Percentiles rank a stretch among this genome's conserved stretches.
phyloP scores from a whole-genome alignment of 1,140 invertebrate genomes.

The Drosophila ananassae region DNA sequence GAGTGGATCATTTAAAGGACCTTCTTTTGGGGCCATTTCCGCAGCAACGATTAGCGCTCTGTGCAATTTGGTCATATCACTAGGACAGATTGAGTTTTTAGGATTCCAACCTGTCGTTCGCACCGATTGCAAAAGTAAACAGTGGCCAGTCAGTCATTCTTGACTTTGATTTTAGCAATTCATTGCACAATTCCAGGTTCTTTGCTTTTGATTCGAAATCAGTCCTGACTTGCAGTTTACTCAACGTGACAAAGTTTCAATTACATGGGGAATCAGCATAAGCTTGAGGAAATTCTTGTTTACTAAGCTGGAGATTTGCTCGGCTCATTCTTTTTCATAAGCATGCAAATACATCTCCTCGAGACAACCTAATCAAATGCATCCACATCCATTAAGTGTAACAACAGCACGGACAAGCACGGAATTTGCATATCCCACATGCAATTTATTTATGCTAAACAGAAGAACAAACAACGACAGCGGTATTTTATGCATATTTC shows the following conservation, averaged over 20 bases:
- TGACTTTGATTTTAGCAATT: conserved; percentile 33
- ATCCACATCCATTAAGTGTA: conserved; percentile 46
- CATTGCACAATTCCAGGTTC: conserved; percentile 48
- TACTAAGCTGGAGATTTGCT: not conserved
- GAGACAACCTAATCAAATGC: conserved; percentile 56
- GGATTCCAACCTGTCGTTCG: not conserved
- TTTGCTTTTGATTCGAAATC: conserved; percentile 24
- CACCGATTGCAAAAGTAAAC: conserved; percentile 32
- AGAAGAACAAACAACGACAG: conserved; percentile 33
- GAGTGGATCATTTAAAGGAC: conserved; percentile 29
- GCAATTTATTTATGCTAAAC: conserved; percentile 55
- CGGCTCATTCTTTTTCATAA: not conserved
- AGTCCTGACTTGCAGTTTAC: conserved; percentile 22
- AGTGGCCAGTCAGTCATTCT: conserved; percentile 26
- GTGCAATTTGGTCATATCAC: conserved; percentile 31
- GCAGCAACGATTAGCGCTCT: conserved; percentile 48
- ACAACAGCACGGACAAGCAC: conserved; percentile 10
- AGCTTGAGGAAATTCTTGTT: not conserved
- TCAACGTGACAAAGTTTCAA: conserved; percentile 3
- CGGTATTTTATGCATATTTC: conserved; percentile 49
- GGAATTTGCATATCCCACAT: conserved; percentile 57
- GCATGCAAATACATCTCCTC: conserved; percentile 32
- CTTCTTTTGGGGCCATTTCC: conserved; percentile 19
- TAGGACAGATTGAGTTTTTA: conserved; percentile 4
- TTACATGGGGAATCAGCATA: too few relatives aligned